These are phyloP conservation scores for Sebastes iracundus DNA, from an alignment of 2,797 vertebrate genomes.

Conservation along the genomic window DNA sequence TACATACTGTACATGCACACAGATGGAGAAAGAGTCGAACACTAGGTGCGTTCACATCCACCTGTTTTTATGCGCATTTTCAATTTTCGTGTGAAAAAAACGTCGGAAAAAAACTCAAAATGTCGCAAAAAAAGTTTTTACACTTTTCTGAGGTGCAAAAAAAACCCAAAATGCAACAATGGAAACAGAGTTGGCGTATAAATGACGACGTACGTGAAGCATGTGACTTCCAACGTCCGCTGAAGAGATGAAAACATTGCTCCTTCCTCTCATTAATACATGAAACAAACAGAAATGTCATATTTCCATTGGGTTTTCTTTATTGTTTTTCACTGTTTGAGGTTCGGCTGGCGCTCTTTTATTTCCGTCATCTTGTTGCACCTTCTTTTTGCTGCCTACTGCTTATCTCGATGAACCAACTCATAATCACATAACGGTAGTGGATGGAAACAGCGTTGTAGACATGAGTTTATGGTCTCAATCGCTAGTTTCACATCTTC, in stretches of 20 bases:
- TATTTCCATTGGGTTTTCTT: neutral
- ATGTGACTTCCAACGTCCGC: neutral
- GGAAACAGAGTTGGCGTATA: neutral
- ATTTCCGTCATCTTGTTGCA: neutral
- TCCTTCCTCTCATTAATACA: neutral
- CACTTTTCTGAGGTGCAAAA: neutral
- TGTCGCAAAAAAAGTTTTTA: neutral
- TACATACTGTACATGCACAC: conserved; percentile 21
- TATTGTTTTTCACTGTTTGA: neutral
- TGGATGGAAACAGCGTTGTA: neutral
- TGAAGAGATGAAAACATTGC: neutral
- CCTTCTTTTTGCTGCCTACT: neutral
- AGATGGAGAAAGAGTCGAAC: conserved; percentile 1
- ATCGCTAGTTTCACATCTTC: fast-evolving
- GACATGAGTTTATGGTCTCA: too few relatives aligned
- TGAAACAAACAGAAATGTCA: neutral
- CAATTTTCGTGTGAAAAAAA: neutral
- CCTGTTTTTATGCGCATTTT: neutral
- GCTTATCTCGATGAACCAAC: neutral
- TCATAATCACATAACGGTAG: neutral
- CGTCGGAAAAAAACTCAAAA: neutral
- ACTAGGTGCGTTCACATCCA: neutral
- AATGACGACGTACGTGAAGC: neutral
- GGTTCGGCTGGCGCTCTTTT: neutral
- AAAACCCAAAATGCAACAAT: fast-evolving